Base-by-base conservation (phyloP, 1,140 invertebrate species). In the Lepidurus couesii region DNA sequence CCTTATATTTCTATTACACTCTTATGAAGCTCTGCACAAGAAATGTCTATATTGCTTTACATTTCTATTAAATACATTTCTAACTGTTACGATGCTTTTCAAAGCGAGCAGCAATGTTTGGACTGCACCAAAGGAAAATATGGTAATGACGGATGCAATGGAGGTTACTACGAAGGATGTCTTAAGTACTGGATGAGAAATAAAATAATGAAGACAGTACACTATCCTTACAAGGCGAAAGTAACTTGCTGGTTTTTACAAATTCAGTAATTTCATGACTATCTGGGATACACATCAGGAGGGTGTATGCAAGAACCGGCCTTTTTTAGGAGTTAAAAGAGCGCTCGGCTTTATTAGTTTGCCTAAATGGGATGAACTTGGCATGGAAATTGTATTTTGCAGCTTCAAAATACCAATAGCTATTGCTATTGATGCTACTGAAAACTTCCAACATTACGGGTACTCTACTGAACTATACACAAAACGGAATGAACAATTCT, bases 51-150 rank as follows among this genome's bases (percentile, higher is more conserved):
- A 26, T 26, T 26, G 1, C 26, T n/a, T 26, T 26, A 26, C 26
- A 26, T 26, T 26, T 26, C 26, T 26, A 1, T 26, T 26, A 26
- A 1, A 26, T 26, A 34, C 26, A 34, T 34, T 34, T 34, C 26
- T 2, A 34, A 34, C 26, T 34, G 26, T 2, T 34, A 34, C 3
- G 1, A 34, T 34, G 26, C 26, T n/a, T 34, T 34, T 65, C 21
- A 16, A 13, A 80, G 79, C 75, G 79, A 80, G 47, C 79, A 80
- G 65, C 75, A 80, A 44, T n/a, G 77, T 21, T 73, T 80, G 13
- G 79, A 80, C 43, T 80, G 79, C 21, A 80, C 34, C 79, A 73
- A 44, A 16, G 3, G 13, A 7, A 10, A 1, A 0, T 77, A 47
- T 8, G 76, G n/a, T 16, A 77, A 45, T n/a, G 42, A 11, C 0